Conservation (phyloP, 2,888 invertebrate species). For the Penaeus monodon region DNA sequence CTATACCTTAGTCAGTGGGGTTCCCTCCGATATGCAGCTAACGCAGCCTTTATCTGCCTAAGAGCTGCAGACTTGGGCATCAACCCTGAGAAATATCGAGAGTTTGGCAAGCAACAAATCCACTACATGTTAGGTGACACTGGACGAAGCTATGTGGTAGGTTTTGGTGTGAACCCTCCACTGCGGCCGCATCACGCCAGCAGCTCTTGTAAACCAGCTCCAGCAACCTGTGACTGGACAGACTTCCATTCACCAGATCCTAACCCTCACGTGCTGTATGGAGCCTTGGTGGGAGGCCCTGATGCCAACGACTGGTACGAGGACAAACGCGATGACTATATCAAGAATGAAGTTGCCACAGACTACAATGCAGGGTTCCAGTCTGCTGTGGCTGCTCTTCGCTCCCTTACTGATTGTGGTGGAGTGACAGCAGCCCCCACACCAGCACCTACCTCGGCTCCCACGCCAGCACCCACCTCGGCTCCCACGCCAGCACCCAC, state of each 20-base stretch:
- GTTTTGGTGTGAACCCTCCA: conserved; percentile 74
- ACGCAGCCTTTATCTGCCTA: conserved; percentile 74
- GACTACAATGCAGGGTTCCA: conserved; percentile 52
- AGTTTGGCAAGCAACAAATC: conserved; percentile 74
- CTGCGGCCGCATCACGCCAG: conserved; percentile 72
- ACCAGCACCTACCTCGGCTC: not conserved
- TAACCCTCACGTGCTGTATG: conserved; percentile 74
- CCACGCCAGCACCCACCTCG: not conserved
- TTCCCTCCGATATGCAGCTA: conserved; percentile 74
- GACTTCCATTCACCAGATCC: conserved; percentile 70
- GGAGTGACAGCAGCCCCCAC: not conserved
- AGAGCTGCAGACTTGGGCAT: conserved; percentile 68
- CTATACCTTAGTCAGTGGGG: conserved; percentile 74
- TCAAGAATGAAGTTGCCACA: conserved; percentile 71
- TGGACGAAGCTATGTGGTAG: conserved; percentile 74
- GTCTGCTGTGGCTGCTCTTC: conserved; percentile 32
- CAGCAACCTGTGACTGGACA: conserved; percentile 72
- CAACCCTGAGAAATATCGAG: conserved; percentile 69
- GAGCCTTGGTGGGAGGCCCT: conserved; percentile 75
- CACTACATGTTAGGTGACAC: conserved; percentile 74
- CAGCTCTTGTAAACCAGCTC: conserved; percentile 74
- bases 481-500: no score
- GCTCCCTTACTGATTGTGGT: not conserved
- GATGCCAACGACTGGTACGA: conserved; percentile 73
- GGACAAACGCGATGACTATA: conserved; percentile 73